Percentiles rank a stretch among this genome's conserved stretches.
phyloP scores from a whole-genome alignment of 23 tunicate species.

The Styela plicata region DNA sequence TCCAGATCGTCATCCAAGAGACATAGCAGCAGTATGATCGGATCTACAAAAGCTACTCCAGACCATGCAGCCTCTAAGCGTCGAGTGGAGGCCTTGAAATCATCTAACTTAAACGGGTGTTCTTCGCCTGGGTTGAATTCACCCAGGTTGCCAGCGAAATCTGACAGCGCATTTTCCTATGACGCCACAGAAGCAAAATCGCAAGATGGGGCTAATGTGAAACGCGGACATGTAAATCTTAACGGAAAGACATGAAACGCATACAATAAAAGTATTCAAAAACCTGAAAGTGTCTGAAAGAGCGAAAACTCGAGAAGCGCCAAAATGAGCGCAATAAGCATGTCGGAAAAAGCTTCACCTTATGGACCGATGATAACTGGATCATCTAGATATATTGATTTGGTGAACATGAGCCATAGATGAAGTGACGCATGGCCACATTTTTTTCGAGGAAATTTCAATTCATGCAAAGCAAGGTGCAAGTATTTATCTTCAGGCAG shows the following conservation, averaged over 20 bases:
- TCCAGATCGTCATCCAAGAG: background rate
- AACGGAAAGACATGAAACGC: background rate
- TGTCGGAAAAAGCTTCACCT: too few relatives aligned
- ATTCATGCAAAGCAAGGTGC: too few relatives aligned
- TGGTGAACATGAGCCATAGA: too few relatives aligned
- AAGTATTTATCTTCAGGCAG: too few relatives aligned
- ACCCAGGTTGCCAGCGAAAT: background rate
- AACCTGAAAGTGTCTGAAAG: too few relatives aligned
- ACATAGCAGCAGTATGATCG: background rate
- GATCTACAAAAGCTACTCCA: background rate
- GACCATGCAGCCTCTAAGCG: background rate
- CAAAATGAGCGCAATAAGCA: too few relatives aligned
- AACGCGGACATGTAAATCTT: background rate
- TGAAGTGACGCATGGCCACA: too few relatives aligned
- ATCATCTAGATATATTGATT: too few relatives aligned
- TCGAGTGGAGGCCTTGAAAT: background rate
- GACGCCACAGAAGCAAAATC: background rate
- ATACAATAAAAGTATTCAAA: too few relatives aligned
- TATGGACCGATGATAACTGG: too few relatives aligned
- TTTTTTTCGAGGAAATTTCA: too few relatives aligned
- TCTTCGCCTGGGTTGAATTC: background rate
- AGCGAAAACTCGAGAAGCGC: too few relatives aligned
- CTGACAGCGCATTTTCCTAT: background rate
- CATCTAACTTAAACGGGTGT: background rate
- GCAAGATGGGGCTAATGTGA: background rate